Evolutionary conservation across 2,113 vertebrate genomes (phyloP), one percentile per base, ranked within the genome.

Genomic region (Notarius quadriscutis): DNA sequence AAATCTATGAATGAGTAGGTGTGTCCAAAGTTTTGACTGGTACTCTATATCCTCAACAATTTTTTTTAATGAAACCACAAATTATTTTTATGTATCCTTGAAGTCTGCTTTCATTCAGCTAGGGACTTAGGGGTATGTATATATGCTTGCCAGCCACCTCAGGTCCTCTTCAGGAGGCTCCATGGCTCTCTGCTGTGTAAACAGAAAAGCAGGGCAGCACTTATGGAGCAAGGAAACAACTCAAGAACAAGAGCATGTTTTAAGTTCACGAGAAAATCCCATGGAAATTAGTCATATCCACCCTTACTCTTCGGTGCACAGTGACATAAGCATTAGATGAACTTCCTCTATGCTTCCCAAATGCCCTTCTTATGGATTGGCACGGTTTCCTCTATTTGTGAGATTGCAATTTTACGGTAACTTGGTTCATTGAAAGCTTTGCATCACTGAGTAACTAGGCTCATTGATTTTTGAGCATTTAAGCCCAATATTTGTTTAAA

Each of bases 201-300:
- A 90, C 82, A 91, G 86, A 84, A 90, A 90, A 89, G 63, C 50
- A 85, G 84, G 84, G 41, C 72, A 84, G 65, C 11, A 53, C 78
- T 84, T 87, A 88, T 72, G 74, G 65, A 80, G 81, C 55, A 20
- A 88, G 83, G 83, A 89, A 89, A 88, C 30, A 77, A 15, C 82
- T 72, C 14, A 51, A 60, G 77, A 89, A 88, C 57, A 86, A 89
- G 71, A 84, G 48, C 41, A 72, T 14, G 17, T 77, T 89, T 90
- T 81, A 83, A 51, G 55, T 30, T 67, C 72, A 75, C 78, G 72
- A 25, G 20, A 90, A 74, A 51, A 51, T 77, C 48, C 20, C 74
- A 77, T 51, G 22, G 48, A 77, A 72, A 60, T 77, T 41, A 41
- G n/a, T 57, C 77, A 55, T 27, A 55, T 57, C 53, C 9, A 48